Base-by-base conservation (phyloP, 2,113 vertebrate species). In the Pygoscelis antarcticus region DNA sequence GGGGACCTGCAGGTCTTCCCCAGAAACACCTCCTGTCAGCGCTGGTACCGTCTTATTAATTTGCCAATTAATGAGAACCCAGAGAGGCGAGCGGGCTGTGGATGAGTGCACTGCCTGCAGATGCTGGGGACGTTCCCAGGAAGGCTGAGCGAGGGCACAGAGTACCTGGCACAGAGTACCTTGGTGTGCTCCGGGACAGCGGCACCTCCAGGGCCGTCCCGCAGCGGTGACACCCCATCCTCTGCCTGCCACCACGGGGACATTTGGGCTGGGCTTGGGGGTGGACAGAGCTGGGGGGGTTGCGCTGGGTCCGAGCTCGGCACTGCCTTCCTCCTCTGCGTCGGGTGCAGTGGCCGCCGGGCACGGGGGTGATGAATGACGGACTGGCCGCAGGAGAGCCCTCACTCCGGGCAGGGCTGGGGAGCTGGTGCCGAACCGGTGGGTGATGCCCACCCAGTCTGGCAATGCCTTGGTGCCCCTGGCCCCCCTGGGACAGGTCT, bases 261-360 rank as follows among this genome's bases (percentile, higher is more conserved):
- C 22, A 54, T 60, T 38, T 1, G 5, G 57, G 27, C 21, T 46
- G 47, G 36, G 23, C 7, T 40, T 2, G 51, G 62, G 25, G 14
- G 40, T 46, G 40, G 64, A 30, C 0, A 4, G 34, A 60, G n/a
- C 21, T 6, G 57, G 27, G 38, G 9, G 46, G 12, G 7, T 7
- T 36, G 36, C 15, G 7, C 29, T 22, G n/a, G 42, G 10, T 12
- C 20, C 4, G 3, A 58, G n/a, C 20, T n/a, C 5, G 6, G 52
- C 34, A 11, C 64, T 14, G 42, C 17, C 26, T 19, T 23, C n/a
- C 7, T 23, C 19, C n/a, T n/a, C 29, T 49, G 27, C 8, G 0
- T n/a, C 8, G 2, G 14, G n/a, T 20, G n/a, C 0, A 9, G 22
- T 38, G 32, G 46, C 15, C 0, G 3, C 23, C 1, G 4, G 40